These are phyloP conservation scores for Enteromius anoplus DNA, from an alignment of 2,797 vertebrate species.

Conservation along the genomic window DNA sequence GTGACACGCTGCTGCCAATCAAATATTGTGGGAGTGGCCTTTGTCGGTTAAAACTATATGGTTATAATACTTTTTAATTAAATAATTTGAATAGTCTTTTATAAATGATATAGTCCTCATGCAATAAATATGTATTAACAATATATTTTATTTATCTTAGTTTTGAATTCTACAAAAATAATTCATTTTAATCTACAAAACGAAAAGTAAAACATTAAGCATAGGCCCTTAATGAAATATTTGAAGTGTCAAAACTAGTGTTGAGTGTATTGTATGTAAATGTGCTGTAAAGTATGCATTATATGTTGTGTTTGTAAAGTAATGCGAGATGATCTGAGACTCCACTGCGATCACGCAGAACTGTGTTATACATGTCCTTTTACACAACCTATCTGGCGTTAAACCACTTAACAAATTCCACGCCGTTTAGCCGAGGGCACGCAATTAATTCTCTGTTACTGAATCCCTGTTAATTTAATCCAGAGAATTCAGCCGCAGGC, in stretches of 20 bases:
- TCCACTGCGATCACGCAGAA: background rate
- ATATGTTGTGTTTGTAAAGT: background rate
- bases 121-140: background rate
- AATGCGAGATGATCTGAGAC: constrained; percentile 4
- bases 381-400: constrained; percentile 5
- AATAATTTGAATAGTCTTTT: background rate
- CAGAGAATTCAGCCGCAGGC: constrained; percentile 8
- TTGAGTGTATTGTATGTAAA: background rate
- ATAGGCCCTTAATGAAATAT: background rate
- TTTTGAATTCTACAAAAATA: background rate
- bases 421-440: constrained; percentile 13
- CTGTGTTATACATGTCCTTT: constrained; percentile 8
- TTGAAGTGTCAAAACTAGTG: background rate
- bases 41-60: background rate
- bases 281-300: background rate
- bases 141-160: background rate
- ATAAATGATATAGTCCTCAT: background rate
- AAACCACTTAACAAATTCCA: constrained; percentile 34
- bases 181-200: background rate
- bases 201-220: background rate
- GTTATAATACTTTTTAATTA: background rate
- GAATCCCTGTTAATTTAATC: constrained; percentile 29
- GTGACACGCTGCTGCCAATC: too few species aligned
- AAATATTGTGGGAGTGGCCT: too few species aligned
- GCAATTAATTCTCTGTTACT: constrained; percentile 21